Percentiles rank a stretch among this genome's conserved stretches.
Conservation (phyloP, 2,888 invertebrate genomes). For the Mechanitis messenoides region DNA sequence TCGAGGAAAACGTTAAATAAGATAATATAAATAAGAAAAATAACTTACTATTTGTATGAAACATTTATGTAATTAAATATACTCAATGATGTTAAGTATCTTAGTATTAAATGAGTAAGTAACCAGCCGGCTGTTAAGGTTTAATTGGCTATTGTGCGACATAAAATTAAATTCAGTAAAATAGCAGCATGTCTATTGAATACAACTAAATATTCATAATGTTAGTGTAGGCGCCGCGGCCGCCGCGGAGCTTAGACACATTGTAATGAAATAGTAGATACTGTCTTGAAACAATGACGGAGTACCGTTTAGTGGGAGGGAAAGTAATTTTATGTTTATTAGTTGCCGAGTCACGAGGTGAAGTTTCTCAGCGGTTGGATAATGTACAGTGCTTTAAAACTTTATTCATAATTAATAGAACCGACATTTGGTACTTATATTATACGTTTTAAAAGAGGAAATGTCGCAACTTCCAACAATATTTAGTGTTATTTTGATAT, state of each 20-base stretch:
- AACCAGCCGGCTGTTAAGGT: background rate
- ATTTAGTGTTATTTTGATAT: too few relatives aligned
- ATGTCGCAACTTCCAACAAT: too few relatives aligned
- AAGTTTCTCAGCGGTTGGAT: conserved; percentile 9
- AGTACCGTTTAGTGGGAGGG: conserved; percentile 60
- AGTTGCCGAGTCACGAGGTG: conserved; percentile 21
- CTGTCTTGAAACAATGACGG: conserved; percentile 57
- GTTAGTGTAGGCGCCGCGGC: conserved; percentile 56
- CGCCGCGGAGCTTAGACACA: conserved; percentile 63
- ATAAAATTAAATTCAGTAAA: conserved; percentile 17
- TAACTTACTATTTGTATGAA: too few relatives aligned
- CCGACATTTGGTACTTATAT: too few relatives aligned
- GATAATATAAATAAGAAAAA: too few relatives aligned
- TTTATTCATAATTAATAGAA: too few relatives aligned
- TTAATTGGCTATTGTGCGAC: conserved; percentile 6
- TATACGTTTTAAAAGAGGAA: too few relatives aligned
- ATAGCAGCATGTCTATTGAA: conserved; percentile 22
- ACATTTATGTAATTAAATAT: too few relatives aligned
- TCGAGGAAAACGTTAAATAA: background rate
- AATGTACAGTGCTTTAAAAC: background rate
- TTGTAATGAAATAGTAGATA: conserved; percentile 58
- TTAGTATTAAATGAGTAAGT: too few relatives aligned
- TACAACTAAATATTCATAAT: conserved; percentile 38
- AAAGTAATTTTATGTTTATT: conserved; percentile 52
- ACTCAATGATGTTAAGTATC: too few relatives aligned